Evolutionary conservation across 2,797 vertebrate genomes (phyloP), one percentile per base, ranked within the genome.

Genomic region (Eidolon dupreanum): DNA sequence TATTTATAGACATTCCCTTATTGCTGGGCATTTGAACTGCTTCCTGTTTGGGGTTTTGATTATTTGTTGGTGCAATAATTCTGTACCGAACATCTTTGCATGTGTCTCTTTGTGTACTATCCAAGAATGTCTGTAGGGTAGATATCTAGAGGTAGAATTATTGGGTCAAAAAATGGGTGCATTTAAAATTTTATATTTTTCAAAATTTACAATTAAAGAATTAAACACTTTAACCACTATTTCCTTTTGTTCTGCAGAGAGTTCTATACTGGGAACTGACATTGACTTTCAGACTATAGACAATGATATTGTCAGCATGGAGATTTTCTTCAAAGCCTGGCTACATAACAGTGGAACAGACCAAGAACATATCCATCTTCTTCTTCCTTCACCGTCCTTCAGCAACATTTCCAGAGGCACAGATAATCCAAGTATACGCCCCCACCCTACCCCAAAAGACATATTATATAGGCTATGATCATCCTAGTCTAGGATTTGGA

Each of bases 281-380:
- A 98, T 99, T 0, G 99, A 99, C 90, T 98, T 99, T 92, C 99
- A 99, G 97, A 98, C 91, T 24, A 93, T 99, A 94, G 99, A 99
- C 93, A 99, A 99, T 83, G 99, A 98, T 9, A 98, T 98, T 70
- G 88, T 99, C 46, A 99, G 99, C 96, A 88, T 99, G 98, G 99
- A 99, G 97, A 99, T 91, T 46, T 97, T 99, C 94, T 98, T 99
- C 91, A 99, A 99, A 98, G 97, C 98, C 0, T 99, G 99, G 99
- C 98, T 99, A n/a, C 99, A 99, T 2, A 99, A 99, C 92, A 99
- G 98, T 15, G 97, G 98, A 38, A 99, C 99, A 7, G 99, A 99
- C 96, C 98, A 95, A 92, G 99, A 99, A 96, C 99, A 99, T 59
- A 98, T 99, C 74, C 99, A 99, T 83, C 99, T 99, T 74, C 97